Evolutionary conservation across 2,113 vertebrate genomes (phyloP), one percentile per base, ranked within the genome.

Genomic region (Apteryx owenii): DNA sequence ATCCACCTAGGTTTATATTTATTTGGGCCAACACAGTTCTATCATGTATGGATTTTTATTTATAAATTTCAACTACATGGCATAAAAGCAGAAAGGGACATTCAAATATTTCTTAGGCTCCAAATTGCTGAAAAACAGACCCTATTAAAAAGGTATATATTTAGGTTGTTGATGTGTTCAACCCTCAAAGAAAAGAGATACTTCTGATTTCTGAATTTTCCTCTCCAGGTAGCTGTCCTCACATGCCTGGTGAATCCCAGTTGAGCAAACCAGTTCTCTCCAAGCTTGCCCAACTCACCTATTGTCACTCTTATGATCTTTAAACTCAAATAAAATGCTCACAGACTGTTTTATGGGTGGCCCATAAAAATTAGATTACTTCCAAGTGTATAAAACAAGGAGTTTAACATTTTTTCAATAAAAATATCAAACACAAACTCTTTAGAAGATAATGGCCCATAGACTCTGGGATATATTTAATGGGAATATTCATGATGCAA

Each of bases 271-370:
- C 10, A 81, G 3, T 31, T 86, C 5, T 28, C 11, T 53, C 23
- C 15, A 78, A 14, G 15, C 14, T 29, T 42, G 29, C 36, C 10
- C 10, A 62, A 25, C 9, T 90, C 54, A 81, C 6, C 22, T 78
- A 10, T 23, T 69, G 80, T 61, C 33, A 81, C 31, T 42, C 82
- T 80, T 19, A 28, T 14, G 3, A 91, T n/a, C 10, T 15, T 40
- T 88, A 31, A 96, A 93, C 25, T 77, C 78, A 96, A 94, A 60
- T 15, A 79, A 95, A 88, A 88, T 33, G 12, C 69, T 80, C 23
- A 84, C 61, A 85, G 31, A 9, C 15, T 77, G 26, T 77, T 93
- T 85, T 71, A 66, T 81, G 12, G 18, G 29, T 75, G 88, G 26
- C 17, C 26, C 26, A 81, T 86, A 64, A 3, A 60, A 70, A 68